Evolutionary conservation across 2,113 vertebrate genomes (phyloP), one percentile per base, ranked within the genome.

Genomic region (Glaucidium brasilianum): DNA sequence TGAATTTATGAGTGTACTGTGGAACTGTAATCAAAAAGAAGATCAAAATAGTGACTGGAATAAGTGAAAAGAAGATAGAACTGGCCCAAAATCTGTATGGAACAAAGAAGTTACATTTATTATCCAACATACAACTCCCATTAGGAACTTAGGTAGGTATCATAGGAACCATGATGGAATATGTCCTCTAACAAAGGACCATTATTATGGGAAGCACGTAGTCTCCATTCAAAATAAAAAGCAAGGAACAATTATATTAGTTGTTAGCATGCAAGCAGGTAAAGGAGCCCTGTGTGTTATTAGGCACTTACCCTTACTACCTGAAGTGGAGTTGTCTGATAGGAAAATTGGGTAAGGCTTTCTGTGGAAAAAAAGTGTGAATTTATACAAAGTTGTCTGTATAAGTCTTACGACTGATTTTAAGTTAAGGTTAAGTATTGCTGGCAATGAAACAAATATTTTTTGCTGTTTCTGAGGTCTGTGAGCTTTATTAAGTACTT

Each of bases 91-190:
- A 82, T 91, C 56, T 92, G 56, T 91, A 64, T 45, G 52, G 92
- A 94, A 91, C 79, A 96, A 94, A 96, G 86, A 43, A 71, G 35
- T 93, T 90, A 81, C 73, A 76, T 94, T 94, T 95, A 94, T 97
- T 92, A 97, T 81, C 88, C 66, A 41, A 81, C 94, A 69, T 91
- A 86, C 43, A 85, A 26, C 64, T 95, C 88, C 94, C 4, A 37
- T 89, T 91, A 91, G 83, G 91, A 89, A 78, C 75, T 64, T 83
- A 56, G 43, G 12, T 92, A 67, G 88, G 43, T 92, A 75, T 91
- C 88, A 49, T 49, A 81, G 29, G 77, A 91, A 72, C 91, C 73
- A 32, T 67, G 76, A 92, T 72, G 68, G 78, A 80, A 86, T 58
- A 93, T 67, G 80, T 81, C 66, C 67, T 96, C 60, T 96, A 94